Conservation (phyloP, 2,797 vertebrate genomes). For the Clarias fuscus region DNA sequence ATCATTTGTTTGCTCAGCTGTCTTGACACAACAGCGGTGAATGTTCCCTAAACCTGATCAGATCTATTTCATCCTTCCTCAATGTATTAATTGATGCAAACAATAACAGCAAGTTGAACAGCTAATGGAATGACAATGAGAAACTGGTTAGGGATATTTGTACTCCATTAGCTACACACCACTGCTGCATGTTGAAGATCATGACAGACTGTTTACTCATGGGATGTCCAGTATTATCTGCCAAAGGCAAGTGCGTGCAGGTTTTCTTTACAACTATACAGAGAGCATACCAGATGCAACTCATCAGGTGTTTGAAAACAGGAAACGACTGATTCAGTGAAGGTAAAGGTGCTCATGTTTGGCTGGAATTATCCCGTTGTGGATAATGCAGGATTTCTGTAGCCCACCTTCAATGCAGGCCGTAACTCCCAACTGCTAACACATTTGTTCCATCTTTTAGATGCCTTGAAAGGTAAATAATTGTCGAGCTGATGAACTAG, state of each 20-base stretch:
- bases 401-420: neutral
- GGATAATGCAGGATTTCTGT: neutral
- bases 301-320: neutral
- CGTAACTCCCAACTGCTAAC: neutral
- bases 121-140: slow-evolving; percentile 13
- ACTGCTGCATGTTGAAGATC: neutral
- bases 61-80: slow-evolving; percentile 41
- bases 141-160: slow-evolving; percentile 24
- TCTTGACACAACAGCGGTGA: slow-evolving; percentile 37
- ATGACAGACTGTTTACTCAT: neutral
- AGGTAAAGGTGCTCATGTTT: too few species aligned
- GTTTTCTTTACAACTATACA: neutral
- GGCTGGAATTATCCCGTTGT: neutral
- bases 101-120: slow-evolving; percentile 33
- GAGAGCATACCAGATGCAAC: neutral
- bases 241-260: neutral
- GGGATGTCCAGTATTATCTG: neutral
- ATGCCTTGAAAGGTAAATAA: neutral
- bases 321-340: neutral
- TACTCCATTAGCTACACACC: slow-evolving; percentile 23
- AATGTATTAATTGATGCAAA: slow-evolving; percentile 32
- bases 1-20: slow-evolving; percentile 57
- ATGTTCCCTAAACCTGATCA: slow-evolving; percentile 36
- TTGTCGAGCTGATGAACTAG: neutral
- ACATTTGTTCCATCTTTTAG: neutral